Conservation (phyloP, 1,140 invertebrate genomes). For the Lordiphosa clarofinis region DNA sequence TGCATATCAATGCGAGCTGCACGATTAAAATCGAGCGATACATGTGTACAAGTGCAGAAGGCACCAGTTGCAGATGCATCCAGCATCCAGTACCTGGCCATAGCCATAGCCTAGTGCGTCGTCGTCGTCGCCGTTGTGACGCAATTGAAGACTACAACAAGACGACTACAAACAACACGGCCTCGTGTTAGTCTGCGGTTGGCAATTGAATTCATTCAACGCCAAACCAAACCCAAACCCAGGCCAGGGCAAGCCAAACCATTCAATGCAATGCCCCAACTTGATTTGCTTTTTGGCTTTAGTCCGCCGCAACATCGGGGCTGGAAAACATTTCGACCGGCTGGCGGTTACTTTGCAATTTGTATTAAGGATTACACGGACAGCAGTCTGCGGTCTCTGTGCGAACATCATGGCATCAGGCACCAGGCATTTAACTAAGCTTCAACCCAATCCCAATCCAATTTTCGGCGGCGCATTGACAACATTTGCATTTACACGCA, state of each 20-base stretch:
- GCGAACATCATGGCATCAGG: constrained; percentile 13
- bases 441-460: constrained; percentile 46
- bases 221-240: constrained; percentile 11
- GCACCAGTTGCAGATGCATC: no score
- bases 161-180: constrained; percentile 27
- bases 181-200: constrained; percentile 48
- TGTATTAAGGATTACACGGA: constrained; percentile 68
- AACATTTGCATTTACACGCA: constrained; percentile 72
- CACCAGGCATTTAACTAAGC: constrained; percentile 63
- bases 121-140: constrained; percentile 42
- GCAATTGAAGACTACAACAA: constrained; percentile 52
- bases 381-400: constrained; percentile 49
- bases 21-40: constrained; percentile 58
- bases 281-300: constrained; percentile 54
- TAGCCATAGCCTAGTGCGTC: no score
- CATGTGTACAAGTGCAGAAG: constrained; percentile 59
- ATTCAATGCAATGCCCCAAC: constrained; percentile 15
- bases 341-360: constrained; percentile 71
- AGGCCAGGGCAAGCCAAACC: neutral
- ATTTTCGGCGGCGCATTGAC: constrained; percentile 71
- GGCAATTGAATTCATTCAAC: constrained; percentile 75
- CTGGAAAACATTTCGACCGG: constrained; percentile 34
- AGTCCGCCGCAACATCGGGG: constrained; percentile 14
- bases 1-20: constrained; percentile 69
- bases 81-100: constrained; percentile 10